A percentile compares a stretch with the other conserved stretches of the same genome.
phyloP scores from a whole-genome alignment of 2,113 vertebrate genomes.

The Nanger granti region DNA sequence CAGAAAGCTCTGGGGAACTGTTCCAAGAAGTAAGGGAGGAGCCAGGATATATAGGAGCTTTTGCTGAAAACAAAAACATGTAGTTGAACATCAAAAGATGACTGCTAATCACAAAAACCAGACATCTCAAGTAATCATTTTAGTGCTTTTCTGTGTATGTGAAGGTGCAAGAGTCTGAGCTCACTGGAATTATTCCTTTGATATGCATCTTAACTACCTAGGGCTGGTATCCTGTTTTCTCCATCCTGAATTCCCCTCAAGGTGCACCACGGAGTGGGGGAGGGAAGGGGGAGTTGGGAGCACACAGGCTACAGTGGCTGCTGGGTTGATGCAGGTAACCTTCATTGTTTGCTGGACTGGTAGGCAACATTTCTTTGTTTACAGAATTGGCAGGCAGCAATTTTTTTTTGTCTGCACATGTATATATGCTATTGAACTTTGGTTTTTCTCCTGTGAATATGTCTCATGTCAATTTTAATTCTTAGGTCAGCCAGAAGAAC shows the following conservation, averaged over 20 bases:
- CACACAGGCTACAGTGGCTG: neutral
- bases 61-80: neutral
- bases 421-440: neutral
- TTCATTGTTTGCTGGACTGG: neutral
- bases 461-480: neutral
- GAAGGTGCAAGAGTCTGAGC: neutral
- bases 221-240: neutral
- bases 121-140: neutral
- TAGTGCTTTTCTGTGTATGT: neutral
- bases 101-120: neutral
- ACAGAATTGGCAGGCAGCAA: neutral
- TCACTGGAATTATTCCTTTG: neutral
- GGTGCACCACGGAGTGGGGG: neutral
- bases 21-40: neutral
- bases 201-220: neutral
- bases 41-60: neutral
- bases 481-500: neutral
- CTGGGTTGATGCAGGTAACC: neutral
- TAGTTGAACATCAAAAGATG: neutral
- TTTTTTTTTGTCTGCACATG: neutral
- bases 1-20: neutral
- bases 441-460: neutral
- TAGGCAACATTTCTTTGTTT: neutral
- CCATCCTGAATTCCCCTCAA: neutral
- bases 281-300: neutral